Conservation (phyloP, 2,797 vertebrate genomes). For the Crocidura indochinensis region DNA sequence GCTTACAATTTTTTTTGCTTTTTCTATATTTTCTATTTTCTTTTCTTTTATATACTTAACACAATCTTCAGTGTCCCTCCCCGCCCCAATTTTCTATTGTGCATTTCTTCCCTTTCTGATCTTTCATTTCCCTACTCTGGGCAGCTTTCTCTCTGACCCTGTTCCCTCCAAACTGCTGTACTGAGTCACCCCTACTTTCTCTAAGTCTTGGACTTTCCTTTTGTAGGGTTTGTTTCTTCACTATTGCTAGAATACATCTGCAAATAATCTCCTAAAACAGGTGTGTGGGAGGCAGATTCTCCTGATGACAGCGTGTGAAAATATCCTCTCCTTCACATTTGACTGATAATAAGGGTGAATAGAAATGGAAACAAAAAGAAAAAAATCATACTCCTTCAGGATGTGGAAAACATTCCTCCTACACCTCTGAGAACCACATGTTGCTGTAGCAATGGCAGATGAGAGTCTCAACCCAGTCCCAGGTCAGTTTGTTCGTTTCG, state of each 20-base stretch:
- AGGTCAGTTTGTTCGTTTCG: not conserved
- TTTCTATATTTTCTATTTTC: constrained; percentile 56
- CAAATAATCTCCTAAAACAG: not conserved
- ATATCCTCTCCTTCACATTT: constrained; percentile 21
- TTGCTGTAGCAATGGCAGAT: not conserved
- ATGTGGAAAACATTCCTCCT: constrained; percentile 14
- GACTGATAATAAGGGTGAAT: not conserved
- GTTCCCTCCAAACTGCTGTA: not conserved
- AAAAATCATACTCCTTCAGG: constrained; percentile 20
- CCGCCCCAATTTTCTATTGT: not conserved
- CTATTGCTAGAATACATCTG: constrained; percentile 37
- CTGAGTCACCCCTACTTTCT: not conserved
- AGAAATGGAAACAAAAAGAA: constrained; percentile 38
- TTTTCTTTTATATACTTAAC: not conserved
- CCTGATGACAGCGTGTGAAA: not conserved
- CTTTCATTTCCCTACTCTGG: not conserved
- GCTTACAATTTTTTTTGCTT: constrained; percentile 14
- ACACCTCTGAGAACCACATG: not conserved
- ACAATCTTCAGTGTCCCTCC: not conserved
- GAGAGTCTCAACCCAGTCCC: not conserved
- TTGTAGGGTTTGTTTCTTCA: constrained; percentile 11
- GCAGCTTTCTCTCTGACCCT: not conserved
- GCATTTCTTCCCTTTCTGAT: not conserved
- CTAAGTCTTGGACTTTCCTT: not conserved
- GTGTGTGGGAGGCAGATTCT: not conserved